These are phyloP conservation scores for Accipiter cooperii DNA, from an alignment of 2,113 vertebrate species.

Conservation along the genomic window DNA sequence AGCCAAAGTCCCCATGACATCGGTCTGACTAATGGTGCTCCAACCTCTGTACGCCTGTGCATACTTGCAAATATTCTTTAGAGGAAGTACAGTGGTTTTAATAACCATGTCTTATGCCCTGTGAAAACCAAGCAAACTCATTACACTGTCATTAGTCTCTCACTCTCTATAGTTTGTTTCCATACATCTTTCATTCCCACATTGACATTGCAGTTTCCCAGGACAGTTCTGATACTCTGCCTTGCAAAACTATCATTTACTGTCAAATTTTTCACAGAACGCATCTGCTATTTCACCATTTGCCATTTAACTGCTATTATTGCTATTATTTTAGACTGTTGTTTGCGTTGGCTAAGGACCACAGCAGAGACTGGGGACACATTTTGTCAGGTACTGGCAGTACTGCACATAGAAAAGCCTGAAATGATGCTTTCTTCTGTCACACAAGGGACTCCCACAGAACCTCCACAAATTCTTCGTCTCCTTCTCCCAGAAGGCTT, in stretches of 20 bases:
- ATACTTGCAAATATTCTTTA: neutral
- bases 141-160: constrained; percentile 17
- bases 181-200: neutral
- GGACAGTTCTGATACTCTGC: neutral
- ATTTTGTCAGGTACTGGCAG: neutral
- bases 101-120: neutral
- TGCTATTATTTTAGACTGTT: neutral
- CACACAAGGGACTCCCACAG: neutral
- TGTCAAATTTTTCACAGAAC: neutral
- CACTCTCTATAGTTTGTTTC: neutral
- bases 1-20: neutral
- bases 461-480: neutral
- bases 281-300: neutral
- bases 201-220: neutral
- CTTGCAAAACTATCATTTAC: neutral
- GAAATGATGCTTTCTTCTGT: neutral
- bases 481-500: neutral
- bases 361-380: neutral
- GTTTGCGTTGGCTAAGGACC: neutral
- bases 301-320: neutral
- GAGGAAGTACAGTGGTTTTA: neutral
- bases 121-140: neutral
- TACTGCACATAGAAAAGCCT: neutral
- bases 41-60: neutral
- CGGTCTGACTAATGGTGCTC: neutral